Evolutionary conservation across 2,797 vertebrate genomes (phyloP).

Genomic region (Novumbra hubbsi): DNA sequence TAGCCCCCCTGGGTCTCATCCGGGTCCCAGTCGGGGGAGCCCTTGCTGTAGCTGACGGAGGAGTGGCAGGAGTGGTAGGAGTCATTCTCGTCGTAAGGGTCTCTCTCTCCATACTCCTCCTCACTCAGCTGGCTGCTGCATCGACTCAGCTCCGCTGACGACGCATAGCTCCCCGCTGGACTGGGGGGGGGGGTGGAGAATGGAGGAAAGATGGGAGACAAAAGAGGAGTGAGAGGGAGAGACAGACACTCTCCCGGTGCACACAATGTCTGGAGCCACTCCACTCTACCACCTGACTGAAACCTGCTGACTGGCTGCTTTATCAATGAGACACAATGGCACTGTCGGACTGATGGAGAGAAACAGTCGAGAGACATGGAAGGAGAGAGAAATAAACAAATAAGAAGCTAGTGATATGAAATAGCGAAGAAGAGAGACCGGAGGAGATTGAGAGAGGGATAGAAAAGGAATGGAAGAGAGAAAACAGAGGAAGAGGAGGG

Average conservation of each 20-base stretch:
- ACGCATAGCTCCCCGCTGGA: slow-evolving; percentile 93
- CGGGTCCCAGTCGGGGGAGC: slow-evolving; percentile 87
- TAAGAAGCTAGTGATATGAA: slow-evolving; percentile 25
- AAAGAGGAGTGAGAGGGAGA: not conserved
- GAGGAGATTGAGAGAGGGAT: not conserved
- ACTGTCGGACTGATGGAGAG: slow-evolving; percentile 20
- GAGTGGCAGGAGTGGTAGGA: slow-evolving; percentile 99
- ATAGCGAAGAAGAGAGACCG: not conserved
- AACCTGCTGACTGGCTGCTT: slow-evolving; percentile 34
- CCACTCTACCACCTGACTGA: slow-evolving; percentile 36
- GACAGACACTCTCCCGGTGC: not conserved
- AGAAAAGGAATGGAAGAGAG: slow-evolving; percentile 19
- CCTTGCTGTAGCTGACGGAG: slow-evolving; percentile 93
- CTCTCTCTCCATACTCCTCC: slow-evolving; percentile 89
- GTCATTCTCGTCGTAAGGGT: slow-evolving; percentile 90
- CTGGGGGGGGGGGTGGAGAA: slow-evolving; percentile 56
- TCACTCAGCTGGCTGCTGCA: slow-evolving; percentile 96
- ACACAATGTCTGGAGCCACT: slow-evolving; percentile 14
- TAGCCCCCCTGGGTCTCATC: slow-evolving; percentile 84
- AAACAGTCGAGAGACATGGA: slow-evolving; percentile 10
- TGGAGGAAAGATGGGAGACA: not conserved
- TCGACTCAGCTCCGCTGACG: slow-evolving; percentile 91
- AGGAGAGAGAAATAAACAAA: not conserved
- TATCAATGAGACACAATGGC: slow-evolving; percentile 53
- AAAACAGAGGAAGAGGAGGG: slow-evolving; percentile 17